Percentiles rank a stretch among this genome's conserved stretches.
Evolutionary conservation across 2,113 vertebrate species (phyloP).

Genomic region (Gasterosteus nipponicus): DNA sequence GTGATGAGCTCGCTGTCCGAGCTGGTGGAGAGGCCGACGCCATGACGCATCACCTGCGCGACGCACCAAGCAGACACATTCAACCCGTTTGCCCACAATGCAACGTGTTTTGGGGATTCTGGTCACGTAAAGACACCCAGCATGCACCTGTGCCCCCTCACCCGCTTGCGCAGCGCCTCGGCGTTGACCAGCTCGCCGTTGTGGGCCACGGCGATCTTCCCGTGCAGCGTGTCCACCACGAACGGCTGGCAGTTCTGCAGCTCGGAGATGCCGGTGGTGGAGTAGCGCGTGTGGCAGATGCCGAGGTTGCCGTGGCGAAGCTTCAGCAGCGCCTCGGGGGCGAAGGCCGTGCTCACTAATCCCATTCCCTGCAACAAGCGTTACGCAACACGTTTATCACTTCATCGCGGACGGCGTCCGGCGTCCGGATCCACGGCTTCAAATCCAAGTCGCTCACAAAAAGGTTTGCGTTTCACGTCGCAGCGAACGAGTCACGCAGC

Average conservation of each 20-base stretch:
- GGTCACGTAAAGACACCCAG: no score
- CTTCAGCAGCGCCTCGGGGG: conserved; percentile 90
- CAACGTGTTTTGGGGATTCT: no score
- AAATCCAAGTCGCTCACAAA: no score
- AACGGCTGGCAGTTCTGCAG: conserved; percentile 99
- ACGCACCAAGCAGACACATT: neutral
- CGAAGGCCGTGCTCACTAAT: conserved; percentile 91
- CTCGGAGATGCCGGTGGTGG: conserved; percentile 93
- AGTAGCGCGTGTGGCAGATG: conserved; percentile 96
- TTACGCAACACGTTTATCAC: no score
- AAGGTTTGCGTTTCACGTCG: no score
- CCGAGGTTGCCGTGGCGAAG: conserved; percentile 93
- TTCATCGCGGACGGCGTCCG: no score
- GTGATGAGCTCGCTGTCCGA: conserved; percentile 98
- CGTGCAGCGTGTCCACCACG: conserved; percentile 96
- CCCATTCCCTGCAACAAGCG: conserved; percentile 89
- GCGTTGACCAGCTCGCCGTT: conserved; percentile 96
- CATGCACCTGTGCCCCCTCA: conserved; percentile 18
- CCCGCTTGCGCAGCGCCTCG: conserved; percentile 88
- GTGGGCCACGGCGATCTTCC: conserved; percentile 96
- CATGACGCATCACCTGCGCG: conserved; percentile 92
- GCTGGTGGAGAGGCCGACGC: conserved; percentile 94
- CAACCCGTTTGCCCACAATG: no score
- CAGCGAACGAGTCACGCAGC: no score
- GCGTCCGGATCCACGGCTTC: no score